Percentiles rank a stretch among this genome's conserved stretches.
These are phyloP conservation scores for Helicoverpa armigera DNA, from an alignment of 1,140 invertebrate species.

Conservation along the genomic window DNA sequence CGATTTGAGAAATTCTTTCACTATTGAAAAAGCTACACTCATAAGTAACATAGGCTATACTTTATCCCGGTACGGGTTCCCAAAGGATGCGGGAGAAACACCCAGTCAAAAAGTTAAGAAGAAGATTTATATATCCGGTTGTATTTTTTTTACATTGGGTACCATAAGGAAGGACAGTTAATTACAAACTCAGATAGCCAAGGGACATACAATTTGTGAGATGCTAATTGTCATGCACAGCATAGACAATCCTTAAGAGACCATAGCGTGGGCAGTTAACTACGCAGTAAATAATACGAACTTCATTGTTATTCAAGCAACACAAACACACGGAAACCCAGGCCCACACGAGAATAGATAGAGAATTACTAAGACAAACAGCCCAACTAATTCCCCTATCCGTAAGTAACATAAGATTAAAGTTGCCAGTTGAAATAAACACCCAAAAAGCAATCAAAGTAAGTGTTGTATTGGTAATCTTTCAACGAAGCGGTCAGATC, in stretches of 20 bases:
- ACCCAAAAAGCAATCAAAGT: conserved; percentile 47
- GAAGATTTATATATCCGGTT: too few relatives aligned
- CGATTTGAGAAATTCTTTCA: too few relatives aligned
- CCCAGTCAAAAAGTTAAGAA: too few relatives aligned
- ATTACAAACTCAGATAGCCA: background rate
- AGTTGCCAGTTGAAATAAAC: conserved; percentile 36
- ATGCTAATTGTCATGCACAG: background rate
- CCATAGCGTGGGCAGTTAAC: conserved; percentile 8
- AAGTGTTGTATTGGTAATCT: conserved; percentile 45
- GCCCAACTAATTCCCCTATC: conserved; percentile 18
- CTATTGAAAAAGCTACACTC: too few relatives aligned
- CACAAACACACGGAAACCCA: conserved; percentile 30
- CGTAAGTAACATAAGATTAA: conserved; percentile 42
- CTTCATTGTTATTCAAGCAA: conserved; percentile 27
- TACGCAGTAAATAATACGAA: conserved; percentile 20
- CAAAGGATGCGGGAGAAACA: too few relatives aligned
- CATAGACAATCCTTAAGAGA: conserved; percentile 7
- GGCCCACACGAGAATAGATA: conserved; percentile 20
- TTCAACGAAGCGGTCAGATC: conserved; percentile 39
- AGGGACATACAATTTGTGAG: background rate
- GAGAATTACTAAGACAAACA: conserved; percentile 29
- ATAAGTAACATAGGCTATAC: too few relatives aligned
- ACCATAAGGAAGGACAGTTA: too few relatives aligned
- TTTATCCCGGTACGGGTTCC: too few relatives aligned
- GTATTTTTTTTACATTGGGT: too few relatives aligned